Evolutionary conservation across 2,113 vertebrate genomes (phyloP), one percentile per base, ranked within the genome.

Genomic region (Actenoides lindsayi): DNA sequence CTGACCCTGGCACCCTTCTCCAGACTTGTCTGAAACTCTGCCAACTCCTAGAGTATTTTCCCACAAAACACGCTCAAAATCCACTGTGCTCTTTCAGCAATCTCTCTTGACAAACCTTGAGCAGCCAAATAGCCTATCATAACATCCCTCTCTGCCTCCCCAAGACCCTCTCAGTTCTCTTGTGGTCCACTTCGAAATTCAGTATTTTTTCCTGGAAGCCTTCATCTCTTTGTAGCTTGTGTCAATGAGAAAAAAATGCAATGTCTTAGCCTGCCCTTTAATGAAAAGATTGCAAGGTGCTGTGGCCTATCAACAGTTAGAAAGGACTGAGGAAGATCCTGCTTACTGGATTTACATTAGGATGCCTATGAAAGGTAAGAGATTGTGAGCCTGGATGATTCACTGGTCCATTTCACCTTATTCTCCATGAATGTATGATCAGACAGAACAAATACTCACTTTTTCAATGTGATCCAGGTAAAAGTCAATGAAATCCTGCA

Each of bases 401-500:
- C 64, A 87, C 16, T 5, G 13, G 23, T 57, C 33, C 25, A 3
- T n/a, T 56, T 75, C n/a, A 71, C 42, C 19, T 83, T 60, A 57
- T 33, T 23, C 11, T 8, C 27, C 10, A 46, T 6, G 48, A 75
- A 27, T 23, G 2, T 37, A 33, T 18, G 28, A 70, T 1, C 37
- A 51, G 15, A 25, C 44, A 89, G 75, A 76, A 60, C 18, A 62
- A 76, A 80, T 54, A 64, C 97, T 93, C 73, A 97, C 98, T 93
- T 97, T 97, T 44, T 94, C 87, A 70, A 98, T 96, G 60, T 98
- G 95, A 77, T 67, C 93, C 63, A 97, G 87, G 83, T 97, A 98
- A 91, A 93, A 97, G 74, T 95, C 92, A 92, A 98, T 97, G 90
- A 98, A 97, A 75, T 97, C 97, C 59, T 95, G 46, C 0, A 7